These are phyloP conservation scores for Chelonus formosanus DNA, from an alignment of 2,888 invertebrate genomes.

Conservation along the genomic window DNA sequence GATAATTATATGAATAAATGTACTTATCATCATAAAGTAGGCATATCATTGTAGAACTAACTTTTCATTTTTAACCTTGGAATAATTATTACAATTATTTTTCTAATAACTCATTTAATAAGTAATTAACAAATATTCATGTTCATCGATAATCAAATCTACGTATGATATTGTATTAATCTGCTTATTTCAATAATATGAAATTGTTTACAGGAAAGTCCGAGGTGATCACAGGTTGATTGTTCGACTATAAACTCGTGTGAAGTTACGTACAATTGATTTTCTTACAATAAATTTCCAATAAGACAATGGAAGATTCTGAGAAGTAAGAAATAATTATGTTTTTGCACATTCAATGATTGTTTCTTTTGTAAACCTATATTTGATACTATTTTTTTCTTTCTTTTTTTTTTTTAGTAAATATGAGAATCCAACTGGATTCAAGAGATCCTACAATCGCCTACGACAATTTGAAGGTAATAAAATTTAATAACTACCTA, in stretches of 20 bases:
- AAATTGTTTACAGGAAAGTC: conserved; percentile 46
- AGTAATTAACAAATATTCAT: too few species aligned
- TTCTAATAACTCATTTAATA: too few species aligned
- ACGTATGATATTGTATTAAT: too few species aligned
- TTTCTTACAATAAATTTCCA: conserved; percentile 32
- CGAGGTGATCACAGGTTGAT: conserved; percentile 53
- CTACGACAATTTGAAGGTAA: conserved; percentile 43
- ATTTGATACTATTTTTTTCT: conserved; percentile 1
- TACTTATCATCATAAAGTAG: too few species aligned
- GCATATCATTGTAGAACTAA: too few species aligned
- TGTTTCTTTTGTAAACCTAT: not conserved
- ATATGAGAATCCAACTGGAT: conserved; percentile 51
- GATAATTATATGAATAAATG: too few species aligned
- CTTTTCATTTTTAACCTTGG: too few species aligned
- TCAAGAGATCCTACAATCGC: conserved; percentile 46
- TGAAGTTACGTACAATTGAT: conserved; percentile 37
- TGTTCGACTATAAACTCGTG: conserved; percentile 37
- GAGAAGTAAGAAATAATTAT: conserved; percentile 49
- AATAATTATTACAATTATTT: too few species aligned
- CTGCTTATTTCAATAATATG: too few species aligned
- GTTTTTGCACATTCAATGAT: not conserved
- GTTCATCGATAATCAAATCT: too few species aligned
- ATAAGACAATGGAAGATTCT: conserved; percentile 53
- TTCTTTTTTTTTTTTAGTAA: conserved; percentile 43
- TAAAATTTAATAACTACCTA: not conserved